Percentiles rank a stretch among this genome's conserved stretches.
These are phyloP conservation scores for Ephydatia muelleri DNA, from an alignment of 37 sponge, comb jelly and placozoan species.

Conservation along the genomic window DNA sequence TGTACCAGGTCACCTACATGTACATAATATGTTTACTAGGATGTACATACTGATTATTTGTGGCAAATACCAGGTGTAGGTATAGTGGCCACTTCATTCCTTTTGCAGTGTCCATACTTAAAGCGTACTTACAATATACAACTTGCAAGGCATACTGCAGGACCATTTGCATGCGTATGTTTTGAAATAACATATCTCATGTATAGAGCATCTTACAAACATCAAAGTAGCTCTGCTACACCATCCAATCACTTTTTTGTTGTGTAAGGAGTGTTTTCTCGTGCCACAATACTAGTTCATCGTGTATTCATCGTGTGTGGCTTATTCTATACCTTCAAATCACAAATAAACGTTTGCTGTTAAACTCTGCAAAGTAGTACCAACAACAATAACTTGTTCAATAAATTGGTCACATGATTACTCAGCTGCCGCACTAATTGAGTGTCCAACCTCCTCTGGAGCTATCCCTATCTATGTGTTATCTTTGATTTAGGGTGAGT, in stretches of 20 bases:
- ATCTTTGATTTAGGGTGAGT: too few relatives aligned
- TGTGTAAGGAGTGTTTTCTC: neutral
- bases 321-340: too few relatives aligned
- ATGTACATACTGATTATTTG: neutral
- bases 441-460: neutral
- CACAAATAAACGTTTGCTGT: neutral
- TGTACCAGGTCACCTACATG: neutral
- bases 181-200: neutral
- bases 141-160: neutral
- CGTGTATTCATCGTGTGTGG: neutral
- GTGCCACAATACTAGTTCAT: neutral
- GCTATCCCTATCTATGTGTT: too few relatives aligned
- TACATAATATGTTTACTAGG: neutral
- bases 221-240: neutral
- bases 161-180: neutral
- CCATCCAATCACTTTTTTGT: neutral
- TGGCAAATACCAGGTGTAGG: neutral
- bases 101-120: neutral
- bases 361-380: neutral
- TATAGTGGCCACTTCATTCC: neutral
- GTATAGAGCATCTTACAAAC: neutral
- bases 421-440: neutral
- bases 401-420: neutral
- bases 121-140: neutral
- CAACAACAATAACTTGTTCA: neutral